Evolutionary conservation across 2,888 invertebrate genomes (phyloP).

Genomic region (Bembecia ichneumoniformis): DNA sequence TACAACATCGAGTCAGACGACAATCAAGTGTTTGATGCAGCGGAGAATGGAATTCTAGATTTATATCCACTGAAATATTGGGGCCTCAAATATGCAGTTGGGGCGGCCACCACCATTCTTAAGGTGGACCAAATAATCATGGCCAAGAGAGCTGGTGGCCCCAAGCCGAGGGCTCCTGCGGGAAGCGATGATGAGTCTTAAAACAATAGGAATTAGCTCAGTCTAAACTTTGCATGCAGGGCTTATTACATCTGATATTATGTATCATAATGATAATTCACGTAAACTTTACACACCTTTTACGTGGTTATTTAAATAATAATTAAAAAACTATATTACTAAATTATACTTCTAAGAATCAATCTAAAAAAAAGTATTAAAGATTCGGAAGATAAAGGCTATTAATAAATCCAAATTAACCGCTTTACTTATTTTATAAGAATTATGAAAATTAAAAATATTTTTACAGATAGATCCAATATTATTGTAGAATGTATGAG

Average conservation of each 20-base stretch:
- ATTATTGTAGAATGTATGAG: too few species aligned
- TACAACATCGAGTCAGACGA: conserved; percentile 89
- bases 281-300: too few species aligned
- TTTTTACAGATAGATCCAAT: too few species aligned
- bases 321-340: too few species aligned
- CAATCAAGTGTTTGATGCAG: conserved; percentile 80
- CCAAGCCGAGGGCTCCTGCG: conserved; percentile 81
- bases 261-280: too few species aligned
- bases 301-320: too few species aligned
- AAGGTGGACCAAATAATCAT: conserved; percentile 98
- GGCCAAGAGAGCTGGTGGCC: conserved; percentile 97
- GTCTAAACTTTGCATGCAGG: not conserved
- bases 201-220: conserved; percentile 10
- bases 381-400: too few species aligned
- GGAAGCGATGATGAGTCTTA: conserved; percentile 83
- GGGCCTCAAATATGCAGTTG: conserved; percentile 96
- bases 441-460: too few species aligned
- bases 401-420: too few species aligned
- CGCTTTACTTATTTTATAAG: too few species aligned
- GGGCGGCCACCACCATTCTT: conserved; percentile 92
- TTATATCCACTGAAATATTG: conserved; percentile 89
- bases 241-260: not conserved
- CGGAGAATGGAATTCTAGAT: conserved; percentile 85
- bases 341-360: too few species aligned
- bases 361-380: too few species aligned